phyloP scores from a whole-genome alignment of 2,113 vertebrate genomes.

The Anarrhichthys ocellatus region DNA sequence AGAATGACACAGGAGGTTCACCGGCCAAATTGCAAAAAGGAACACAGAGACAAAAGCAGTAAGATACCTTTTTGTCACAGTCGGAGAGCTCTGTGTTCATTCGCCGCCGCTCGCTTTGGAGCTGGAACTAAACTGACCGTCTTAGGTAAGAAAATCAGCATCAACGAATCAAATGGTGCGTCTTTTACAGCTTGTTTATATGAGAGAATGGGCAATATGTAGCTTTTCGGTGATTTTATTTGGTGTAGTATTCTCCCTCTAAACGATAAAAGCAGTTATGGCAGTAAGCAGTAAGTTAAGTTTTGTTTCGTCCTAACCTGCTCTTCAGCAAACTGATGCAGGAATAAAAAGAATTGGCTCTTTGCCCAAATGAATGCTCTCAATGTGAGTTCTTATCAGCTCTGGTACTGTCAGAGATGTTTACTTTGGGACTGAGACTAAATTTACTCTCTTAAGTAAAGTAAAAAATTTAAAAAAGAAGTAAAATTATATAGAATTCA shows the following conservation, averaged over 20 bases:
- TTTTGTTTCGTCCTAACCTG: background rate
- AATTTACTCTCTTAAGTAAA: constrained; percentile 35
- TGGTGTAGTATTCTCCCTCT: background rate
- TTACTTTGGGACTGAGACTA: background rate
- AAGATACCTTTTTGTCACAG: background rate
- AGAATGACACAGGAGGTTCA: no score
- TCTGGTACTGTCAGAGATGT: no score
- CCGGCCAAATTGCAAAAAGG: background rate
- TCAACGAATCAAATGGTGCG: background rate
- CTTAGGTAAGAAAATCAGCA: constrained; percentile 26
- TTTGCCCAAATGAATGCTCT: no score
- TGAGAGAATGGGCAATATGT: background rate
- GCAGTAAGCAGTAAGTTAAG: no score
- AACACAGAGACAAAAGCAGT: background rate
- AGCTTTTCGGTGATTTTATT: no score
- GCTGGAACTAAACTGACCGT: constrained; percentile 50
- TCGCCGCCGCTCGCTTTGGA: background rate
- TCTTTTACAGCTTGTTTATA: background rate
- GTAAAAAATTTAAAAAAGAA: constrained; percentile 2
- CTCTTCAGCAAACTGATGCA: background rate
- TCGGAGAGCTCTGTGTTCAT: background rate
- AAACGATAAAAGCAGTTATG: background rate
- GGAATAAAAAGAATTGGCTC: constrained; percentile 27
- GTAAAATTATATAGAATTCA: background rate
- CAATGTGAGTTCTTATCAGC: no score